A percentile compares a stretch with the other conserved stretches of the same genome.
These are phyloP conservation scores for Cosmorhoe ocellata DNA, from an alignment of 2,888 invertebrate genomes.

Conservation along the genomic window DNA sequence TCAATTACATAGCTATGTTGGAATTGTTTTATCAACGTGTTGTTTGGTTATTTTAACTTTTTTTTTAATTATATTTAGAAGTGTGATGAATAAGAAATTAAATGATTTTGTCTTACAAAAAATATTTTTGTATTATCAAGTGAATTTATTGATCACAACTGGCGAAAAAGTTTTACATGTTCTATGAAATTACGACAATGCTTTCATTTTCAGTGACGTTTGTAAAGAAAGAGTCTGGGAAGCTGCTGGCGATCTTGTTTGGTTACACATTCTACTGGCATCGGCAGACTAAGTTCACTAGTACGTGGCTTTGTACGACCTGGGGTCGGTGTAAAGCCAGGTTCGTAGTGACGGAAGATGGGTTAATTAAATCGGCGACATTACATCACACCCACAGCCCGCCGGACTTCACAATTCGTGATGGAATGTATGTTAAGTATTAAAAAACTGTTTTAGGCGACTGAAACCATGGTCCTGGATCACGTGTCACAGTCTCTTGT, in stretches of 20 bases:
- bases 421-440: slow-evolving; percentile 7
- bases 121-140: no score
- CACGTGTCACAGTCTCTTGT: no score
- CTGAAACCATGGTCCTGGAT: no score
- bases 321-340: slow-evolving; percentile 25
- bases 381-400: slow-evolving; percentile 1
- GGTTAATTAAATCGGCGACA: not conserved
- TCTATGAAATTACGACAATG: no score
- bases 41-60: no score
- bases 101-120: no score
- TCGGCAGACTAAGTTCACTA: not conserved
- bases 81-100: no score
- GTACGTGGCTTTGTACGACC: slow-evolving; percentile 16
- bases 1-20: no score
- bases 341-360: slow-evolving; percentile 8
- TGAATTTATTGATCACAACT: no score
- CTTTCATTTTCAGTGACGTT: slow-evolving; percentile 9
- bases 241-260: slow-evolving; percentile 2
- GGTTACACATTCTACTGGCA: slow-evolving; percentile 44
- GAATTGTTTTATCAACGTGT: no score
- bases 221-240: slow-evolving; percentile 13
- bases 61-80: no score
- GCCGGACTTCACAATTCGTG: not conserved
- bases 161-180: no score
- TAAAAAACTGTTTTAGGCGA: not conserved